phyloP scores from a whole-genome alignment of 2,797 vertebrate genomes.

The Gadopsis marmoratus region DNA sequence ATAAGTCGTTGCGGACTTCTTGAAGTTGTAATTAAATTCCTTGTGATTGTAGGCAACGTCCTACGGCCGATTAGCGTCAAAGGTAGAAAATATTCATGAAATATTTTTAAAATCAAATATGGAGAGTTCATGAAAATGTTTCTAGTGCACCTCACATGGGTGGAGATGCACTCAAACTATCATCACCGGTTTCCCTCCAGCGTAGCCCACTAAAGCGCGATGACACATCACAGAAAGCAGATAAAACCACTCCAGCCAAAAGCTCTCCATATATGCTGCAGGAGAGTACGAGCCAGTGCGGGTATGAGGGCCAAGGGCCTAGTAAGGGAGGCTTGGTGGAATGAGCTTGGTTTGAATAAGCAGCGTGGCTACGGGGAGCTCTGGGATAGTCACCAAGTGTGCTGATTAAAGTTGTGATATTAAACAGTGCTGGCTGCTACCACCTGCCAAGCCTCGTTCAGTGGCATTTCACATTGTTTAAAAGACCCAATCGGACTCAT shows the following conservation, averaged over 20 bases:
- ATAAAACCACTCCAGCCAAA: constrained; percentile 64
- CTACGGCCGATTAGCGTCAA: constrained; percentile 15
- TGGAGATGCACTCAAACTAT: constrained; percentile 15
- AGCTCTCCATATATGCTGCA: constrained; percentile 72
- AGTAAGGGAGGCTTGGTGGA: constrained; percentile 76
- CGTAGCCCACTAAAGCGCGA: constrained; percentile 45
- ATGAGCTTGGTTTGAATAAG: constrained; percentile 79
- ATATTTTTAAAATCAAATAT: constrained; percentile 11
- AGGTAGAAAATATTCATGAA: background rate
- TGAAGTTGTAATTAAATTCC: constrained; percentile 50
- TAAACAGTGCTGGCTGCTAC: constrained; percentile 79
- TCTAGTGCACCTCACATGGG: constrained; percentile 10
- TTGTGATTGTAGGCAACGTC: constrained; percentile 3
- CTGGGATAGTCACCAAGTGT: constrained; percentile 80
- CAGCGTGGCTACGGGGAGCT: constrained; percentile 71
- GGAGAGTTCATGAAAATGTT: background rate
- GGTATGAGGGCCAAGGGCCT: constrained; percentile 67
- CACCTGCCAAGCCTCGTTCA: constrained; percentile 78
- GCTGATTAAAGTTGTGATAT: constrained; percentile 83
- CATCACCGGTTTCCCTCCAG: constrained; percentile 34
- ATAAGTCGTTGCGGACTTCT: constrained; percentile 22
- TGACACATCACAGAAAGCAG: constrained; percentile 67
- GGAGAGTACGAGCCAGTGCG: constrained; percentile 51
- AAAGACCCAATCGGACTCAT: constrained; percentile 73
- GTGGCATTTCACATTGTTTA: constrained; percentile 80